A percentile compares a stretch with the other conserved stretches of the same genome.
phyloP scores from a whole-genome alignment of 2,797 vertebrate species.

The Intellagama lesueurii region DNA sequence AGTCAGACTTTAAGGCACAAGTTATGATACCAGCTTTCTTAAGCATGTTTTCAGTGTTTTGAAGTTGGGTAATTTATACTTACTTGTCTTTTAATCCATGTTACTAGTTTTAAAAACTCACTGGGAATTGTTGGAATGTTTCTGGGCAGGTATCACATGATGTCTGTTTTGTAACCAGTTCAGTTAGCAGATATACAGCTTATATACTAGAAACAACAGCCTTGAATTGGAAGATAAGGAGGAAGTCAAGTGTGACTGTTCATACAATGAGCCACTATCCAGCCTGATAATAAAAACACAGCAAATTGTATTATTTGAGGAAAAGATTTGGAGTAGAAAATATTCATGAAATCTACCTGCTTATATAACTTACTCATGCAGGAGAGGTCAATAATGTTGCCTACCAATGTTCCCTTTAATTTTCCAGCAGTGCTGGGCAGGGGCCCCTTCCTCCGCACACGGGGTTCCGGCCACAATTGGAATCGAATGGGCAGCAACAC shows the following conservation, averaged over 20 bases:
- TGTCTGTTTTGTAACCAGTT: background rate
- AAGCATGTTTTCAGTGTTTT: background rate
- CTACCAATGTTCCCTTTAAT: too few species aligned
- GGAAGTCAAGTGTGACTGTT: background rate
- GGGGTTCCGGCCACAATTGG: too few species aligned
- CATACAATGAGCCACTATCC: background rate
- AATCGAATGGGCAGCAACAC: too few species aligned
- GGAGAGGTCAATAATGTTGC: too few species aligned
- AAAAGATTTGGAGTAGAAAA: background rate
- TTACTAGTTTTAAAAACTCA: background rate
- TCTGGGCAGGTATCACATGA: background rate
- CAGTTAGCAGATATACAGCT: background rate
- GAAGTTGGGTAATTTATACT: accelerated
- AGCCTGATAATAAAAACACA: too few species aligned
- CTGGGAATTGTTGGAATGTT: background rate
- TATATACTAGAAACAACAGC: background rate
- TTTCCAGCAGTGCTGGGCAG: too few species aligned
- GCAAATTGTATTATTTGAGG: background rate
- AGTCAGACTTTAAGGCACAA: background rate
- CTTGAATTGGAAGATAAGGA: background rate
- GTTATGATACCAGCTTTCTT: background rate
- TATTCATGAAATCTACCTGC: background rate
- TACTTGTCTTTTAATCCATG: background rate
- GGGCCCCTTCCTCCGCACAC: too few species aligned
- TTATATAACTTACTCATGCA: too few species aligned